Percentiles rank a stretch among this genome's conserved stretches.
Evolutionary conservation across 2,888 invertebrate genomes (phyloP).

Genomic region (Sinelater perroti): DNA sequence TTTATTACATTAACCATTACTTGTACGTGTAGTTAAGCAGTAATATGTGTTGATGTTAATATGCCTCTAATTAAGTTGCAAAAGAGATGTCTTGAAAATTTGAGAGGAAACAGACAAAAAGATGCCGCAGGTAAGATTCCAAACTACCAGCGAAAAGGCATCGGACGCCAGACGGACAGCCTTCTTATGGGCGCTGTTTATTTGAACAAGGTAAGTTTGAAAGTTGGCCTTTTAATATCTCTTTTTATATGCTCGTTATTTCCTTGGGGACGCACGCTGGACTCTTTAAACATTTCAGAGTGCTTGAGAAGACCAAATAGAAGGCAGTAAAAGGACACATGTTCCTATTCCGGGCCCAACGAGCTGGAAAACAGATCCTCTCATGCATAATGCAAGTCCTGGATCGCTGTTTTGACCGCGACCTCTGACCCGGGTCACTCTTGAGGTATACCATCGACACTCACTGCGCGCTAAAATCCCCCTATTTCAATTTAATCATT

Average conservation of each 20-base stretch:
- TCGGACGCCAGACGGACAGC: conserved; percentile 12
- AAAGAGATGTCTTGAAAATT: no score
- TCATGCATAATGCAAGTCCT: conserved; percentile 55
- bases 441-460: conserved; percentile 37
- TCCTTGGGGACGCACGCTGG: conserved; percentile 33
- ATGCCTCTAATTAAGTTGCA: no score
- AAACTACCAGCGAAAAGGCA: no score
- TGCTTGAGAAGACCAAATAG: conserved; percentile 39
- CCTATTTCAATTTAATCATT: conserved; percentile 18
- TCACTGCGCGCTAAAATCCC: conserved; percentile 24
- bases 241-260: conserved; percentile 35
- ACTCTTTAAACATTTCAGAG: conserved; percentile 38
- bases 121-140: no score
- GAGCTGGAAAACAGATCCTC: conserved; percentile 50
- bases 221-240: conserved; percentile 31
- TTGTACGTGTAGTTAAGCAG: no score
- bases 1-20: no score
- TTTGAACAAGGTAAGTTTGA: conserved; percentile 18
- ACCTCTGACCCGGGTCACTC: conserved; percentile 49
- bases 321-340: conserved; percentile 48
- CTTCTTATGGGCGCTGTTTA: conserved; percentile 27
- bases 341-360: conserved; percentile 48
- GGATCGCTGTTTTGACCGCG: conserved; percentile 54
- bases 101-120: no score
- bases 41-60: no score